Evolutionary conservation across 2,888 invertebrate species (phyloP).

Genomic region (Polydrusus tereticollis): DNA sequence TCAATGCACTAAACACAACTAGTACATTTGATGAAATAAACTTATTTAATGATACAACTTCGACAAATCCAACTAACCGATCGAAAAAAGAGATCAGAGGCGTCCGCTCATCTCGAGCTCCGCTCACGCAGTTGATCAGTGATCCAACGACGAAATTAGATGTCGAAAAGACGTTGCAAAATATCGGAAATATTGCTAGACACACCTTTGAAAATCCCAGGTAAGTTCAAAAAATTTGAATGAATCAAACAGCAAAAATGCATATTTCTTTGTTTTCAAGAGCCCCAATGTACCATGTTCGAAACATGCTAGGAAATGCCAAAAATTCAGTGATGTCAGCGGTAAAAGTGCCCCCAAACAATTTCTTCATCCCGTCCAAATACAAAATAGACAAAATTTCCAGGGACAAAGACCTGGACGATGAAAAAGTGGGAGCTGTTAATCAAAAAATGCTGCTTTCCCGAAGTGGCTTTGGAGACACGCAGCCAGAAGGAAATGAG

Average conservation of each 20-base stretch:
- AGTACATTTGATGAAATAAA: background rate
- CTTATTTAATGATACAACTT: background rate
- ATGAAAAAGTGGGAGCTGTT: constrained; percentile 41
- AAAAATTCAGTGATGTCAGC: constrained; percentile 62
- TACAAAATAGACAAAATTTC: constrained; percentile 60
- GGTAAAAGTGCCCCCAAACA: constrained; percentile 62
- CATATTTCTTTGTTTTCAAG: constrained; percentile 21
- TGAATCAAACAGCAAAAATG: background rate
- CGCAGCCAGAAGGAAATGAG: background rate
- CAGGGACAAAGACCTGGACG: constrained; percentile 5
- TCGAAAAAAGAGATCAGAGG: constrained; percentile 15
- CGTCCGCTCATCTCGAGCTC: constrained; percentile 14
- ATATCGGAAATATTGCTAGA: constrained; percentile 61
- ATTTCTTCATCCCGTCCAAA: constrained; percentile 61
- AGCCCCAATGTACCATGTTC: constrained; percentile 63
- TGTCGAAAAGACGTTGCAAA: constrained; percentile 64
- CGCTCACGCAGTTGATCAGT: constrained; percentile 52
- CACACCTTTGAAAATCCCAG: constrained; percentile 62
- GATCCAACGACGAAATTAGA: constrained; percentile 63
- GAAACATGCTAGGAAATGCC: constrained; percentile 62
- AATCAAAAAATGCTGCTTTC: constrained; percentile 39
- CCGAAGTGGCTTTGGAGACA: constrained; percentile 10
- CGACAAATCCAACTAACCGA: background rate
- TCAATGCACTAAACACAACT: background rate
- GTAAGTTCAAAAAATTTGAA: constrained; percentile 20